Evolutionary conservation across 2,113 vertebrate genomes (phyloP), one percentile per base, ranked within the genome.

Genomic region (Anthoscopus minutus): DNA sequence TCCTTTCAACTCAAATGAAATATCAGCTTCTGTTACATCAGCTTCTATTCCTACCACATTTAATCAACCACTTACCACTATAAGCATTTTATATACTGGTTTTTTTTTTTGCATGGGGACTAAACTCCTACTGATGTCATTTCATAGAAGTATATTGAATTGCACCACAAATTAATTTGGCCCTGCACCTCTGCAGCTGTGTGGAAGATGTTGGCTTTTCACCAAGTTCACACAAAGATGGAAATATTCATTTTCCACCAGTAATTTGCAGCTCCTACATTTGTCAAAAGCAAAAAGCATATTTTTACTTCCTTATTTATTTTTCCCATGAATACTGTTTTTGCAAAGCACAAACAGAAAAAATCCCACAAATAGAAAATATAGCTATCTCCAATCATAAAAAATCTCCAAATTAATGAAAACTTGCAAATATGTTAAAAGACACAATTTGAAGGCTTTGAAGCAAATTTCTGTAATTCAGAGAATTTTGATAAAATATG

Each of bases 111-210:
- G 9, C 53, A 58, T 56, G 35, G 33, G 42, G 42, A 84, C 89
- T 91, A 82, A 93, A 91, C 38, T 85, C 81, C 57, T 91, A 50
- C 84, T 94, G 81, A 82, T 88, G 50, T 77, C 1, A 65, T 91
- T 91, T 83, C 58, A 58, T 30, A 77, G 79, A 94, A 86, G 78
- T 93, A 78, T 78, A 54, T 77, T 94, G 87, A 96, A 93, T 95
- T 94, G 72, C 87, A 95, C 84, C 81, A 94, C 2, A 0, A 85
- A 95, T 93, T 92, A 89, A 89, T 89, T 87, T 97, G 96, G 95
- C 94, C 95, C 94, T 60, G 94, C 93, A 96, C 96, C 89, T 95
- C 95, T 94, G 96, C 96, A 97, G 95, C 96, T 97, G 95, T 93
- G 93, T 94, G 88, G 81, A 95, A 96, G 94, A 95, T 84, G 22